Evolutionary conservation across 2,888 invertebrate genomes (phyloP), one percentile per base, ranked within the genome.

Genomic region (Micropterix aruncella): DNA sequence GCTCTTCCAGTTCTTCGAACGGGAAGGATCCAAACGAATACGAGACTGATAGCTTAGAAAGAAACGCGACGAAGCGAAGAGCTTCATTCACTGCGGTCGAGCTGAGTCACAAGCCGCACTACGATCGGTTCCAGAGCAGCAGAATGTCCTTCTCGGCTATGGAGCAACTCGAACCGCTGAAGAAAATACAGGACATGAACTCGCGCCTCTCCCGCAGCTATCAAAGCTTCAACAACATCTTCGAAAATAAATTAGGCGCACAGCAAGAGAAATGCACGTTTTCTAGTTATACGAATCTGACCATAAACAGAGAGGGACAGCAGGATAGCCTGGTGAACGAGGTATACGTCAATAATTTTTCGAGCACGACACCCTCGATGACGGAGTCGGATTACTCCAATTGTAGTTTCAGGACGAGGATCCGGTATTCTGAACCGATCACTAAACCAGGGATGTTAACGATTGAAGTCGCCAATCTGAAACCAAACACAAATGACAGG

Each of bases 401-500:
- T 5, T 51, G 52, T 2, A 63, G 60, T 45, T 62, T 61, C 47
- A 59, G 44, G 7, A 18, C 48, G 2, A 51, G 46, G 15, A 43
- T 49, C 12, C 44, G 47, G 15, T 74, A 75, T 53, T 68, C 60
- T 27, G 58, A 70, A 44, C 63, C 66, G 0, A 61, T 54, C 2
- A 57, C 70, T 44, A 82, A 80, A 48, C 83, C 83, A 0, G 88
- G 88, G 2, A 81, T 85, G 48, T 66, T 90, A 53, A 83, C 88
- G 7, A 90, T 90, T 48, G 80, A 88, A 65, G 85, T 89, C 1
- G 66, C 80, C 60, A 76, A 88, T 63, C 61, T 80, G 57, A 71
- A 79, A 19, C 80, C 86, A 1, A 73, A 81, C 45, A 81, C 82
- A 55, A 72, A 72, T 14, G 73, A 73, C 47, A 76, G 79, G 36